Percentiles rank a stretch among this genome's conserved stretches.
Evolutionary conservation across 1,140 invertebrate genomes (phyloP).

Genomic region (Neomicropteryx cornuta): DNA sequence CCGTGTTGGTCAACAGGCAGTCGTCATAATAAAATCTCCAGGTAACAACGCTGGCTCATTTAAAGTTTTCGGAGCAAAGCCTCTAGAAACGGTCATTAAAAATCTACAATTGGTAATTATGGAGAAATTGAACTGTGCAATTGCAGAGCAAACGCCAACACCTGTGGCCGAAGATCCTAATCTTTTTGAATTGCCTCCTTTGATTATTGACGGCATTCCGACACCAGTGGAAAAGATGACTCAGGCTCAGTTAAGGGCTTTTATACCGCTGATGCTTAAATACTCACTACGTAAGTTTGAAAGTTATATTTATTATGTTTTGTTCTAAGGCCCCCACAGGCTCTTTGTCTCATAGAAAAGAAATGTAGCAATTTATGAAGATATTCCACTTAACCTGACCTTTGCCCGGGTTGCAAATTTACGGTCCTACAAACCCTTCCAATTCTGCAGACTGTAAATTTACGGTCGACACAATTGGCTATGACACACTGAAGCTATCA

Average conservation of each 20-base stretch:
- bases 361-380: no score
- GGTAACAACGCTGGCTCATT: slow-evolving; percentile 93
- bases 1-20: slow-evolving; percentile 93
- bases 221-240: slow-evolving; percentile 99
- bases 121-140: slow-evolving; percentile 85
- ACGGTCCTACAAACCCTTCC: no score
- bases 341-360: no score
- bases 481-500: no score
- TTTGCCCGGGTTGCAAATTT: no score
- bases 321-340: no score
- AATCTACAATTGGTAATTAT: slow-evolving; percentile 84
- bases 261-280: slow-evolving; percentile 96
- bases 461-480: no score
- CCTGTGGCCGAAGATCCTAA: slow-evolving; percentile 84
- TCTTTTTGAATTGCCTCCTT: slow-evolving; percentile 86
- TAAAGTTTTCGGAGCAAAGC: slow-evolving; percentile 95
- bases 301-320: no score
- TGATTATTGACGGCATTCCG: slow-evolving; percentile 95
- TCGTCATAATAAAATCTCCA: slow-evolving; percentile 90
- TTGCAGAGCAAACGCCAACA: slow-evolving; percentile 89
- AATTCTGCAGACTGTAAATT: no score
- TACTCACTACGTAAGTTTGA: slow-evolving; percentile 81
- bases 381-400: no score
- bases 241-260: slow-evolving; percentile 90
- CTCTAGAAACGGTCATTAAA: slow-evolving; percentile 89